Conservation (phyloP, 2,113 vertebrate genomes). For the Cochlearius cochlearius region DNA sequence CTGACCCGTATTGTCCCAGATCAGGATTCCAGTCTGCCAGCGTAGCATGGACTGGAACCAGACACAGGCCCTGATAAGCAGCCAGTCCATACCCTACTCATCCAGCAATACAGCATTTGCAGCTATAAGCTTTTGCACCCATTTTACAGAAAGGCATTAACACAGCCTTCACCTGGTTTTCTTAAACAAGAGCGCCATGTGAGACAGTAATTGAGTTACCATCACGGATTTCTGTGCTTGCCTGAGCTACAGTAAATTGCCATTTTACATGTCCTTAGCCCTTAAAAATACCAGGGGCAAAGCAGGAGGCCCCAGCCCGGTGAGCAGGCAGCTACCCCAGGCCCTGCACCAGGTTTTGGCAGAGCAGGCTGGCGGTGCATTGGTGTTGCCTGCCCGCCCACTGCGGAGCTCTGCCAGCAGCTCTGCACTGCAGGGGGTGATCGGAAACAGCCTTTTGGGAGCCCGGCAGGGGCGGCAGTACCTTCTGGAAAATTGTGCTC, state of each 20-base stretch:
- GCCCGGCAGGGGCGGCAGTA: neutral
- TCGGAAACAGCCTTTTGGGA: neutral
- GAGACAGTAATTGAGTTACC: too few species aligned
- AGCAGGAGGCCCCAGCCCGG: fast-evolving
- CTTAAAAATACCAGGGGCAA: fast-evolving
- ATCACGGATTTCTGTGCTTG: fast-evolving
- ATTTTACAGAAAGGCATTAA: neutral
- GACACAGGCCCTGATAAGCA: too few species aligned
- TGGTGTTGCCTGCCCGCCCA: neutral
- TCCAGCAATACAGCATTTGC: too few species aligned
- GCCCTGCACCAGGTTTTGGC: too few species aligned
- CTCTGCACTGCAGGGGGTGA: neutral
- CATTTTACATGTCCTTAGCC: too few species aligned
- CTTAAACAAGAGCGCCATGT: too few species aligned
- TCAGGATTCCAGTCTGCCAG: neutral
- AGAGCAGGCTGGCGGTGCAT: fast-evolving
- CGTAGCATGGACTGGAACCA: neutral
- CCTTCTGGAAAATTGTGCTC: neutral
- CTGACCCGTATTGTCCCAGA: neutral
- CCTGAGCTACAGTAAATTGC: too few species aligned
- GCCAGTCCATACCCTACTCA: fast-evolving
- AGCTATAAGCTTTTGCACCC: neutral
- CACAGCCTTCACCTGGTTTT: too few species aligned
- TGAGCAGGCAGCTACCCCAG: fast-evolving
- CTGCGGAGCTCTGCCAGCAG: neutral